A percentile compares a stretch with the other conserved stretches of the same genome.
These are phyloP conservation scores for Scleropages formosus DNA, from an alignment of 2,797 vertebrate species.

Conservation along the genomic window DNA sequence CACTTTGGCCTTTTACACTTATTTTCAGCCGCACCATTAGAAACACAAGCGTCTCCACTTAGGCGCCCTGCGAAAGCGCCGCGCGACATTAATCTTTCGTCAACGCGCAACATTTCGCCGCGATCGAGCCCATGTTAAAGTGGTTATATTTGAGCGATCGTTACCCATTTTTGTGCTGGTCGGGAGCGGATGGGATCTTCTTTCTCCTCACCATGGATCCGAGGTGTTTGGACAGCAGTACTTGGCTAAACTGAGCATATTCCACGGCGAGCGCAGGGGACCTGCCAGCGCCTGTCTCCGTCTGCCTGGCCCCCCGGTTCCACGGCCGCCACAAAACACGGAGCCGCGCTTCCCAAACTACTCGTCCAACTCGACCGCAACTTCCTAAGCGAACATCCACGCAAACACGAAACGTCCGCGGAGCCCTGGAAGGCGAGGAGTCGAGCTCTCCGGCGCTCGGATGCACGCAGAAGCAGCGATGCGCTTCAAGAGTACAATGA, in stretches of 20 bases:
- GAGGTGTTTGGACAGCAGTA: conserved; percentile 61
- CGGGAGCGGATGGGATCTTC: conserved; percentile 71
- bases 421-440: not conserved
- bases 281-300: conserved; percentile 65
- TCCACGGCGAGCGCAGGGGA: conserved; percentile 64
- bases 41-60: conserved; percentile 73
- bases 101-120: conserved; percentile 62
- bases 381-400: not conserved
- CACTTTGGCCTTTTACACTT: conserved; percentile 42
- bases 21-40: conserved; percentile 62
- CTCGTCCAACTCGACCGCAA: conserved; percentile 37
- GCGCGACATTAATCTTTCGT: conserved; percentile 48
- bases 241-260: conserved; percentile 70
- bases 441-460: not conserved
- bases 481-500: conserved; percentile 6
- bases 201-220: conserved; percentile 88
- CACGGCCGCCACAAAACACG: conserved; percentile 73
- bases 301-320: conserved; percentile 62
- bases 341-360: conserved; percentile 63
- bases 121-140: conserved; percentile 76
- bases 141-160: conserved; percentile 58
- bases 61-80: conserved; percentile 77
- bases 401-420: conserved; percentile 2
- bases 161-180: conserved; percentile 77
- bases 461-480: conserved; percentile 12